Evolutionary conservation across 30 jellyfish, hydroid and myxozoan species (phyloP).

Genomic region (Phacellophora camtschatica): DNA sequence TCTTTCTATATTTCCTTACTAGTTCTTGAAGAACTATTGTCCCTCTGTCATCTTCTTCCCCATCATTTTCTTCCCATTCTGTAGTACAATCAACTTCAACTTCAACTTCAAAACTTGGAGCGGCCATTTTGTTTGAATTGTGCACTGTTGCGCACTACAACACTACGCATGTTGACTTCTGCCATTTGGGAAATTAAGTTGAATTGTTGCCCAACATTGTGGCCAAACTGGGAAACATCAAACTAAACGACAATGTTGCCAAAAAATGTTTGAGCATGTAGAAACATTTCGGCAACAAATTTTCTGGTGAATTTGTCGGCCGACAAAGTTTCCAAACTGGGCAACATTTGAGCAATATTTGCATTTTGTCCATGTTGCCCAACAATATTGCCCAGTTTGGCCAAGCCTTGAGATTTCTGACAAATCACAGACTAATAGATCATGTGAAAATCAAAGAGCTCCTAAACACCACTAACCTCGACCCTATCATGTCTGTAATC

Average conservation of each 20-base stretch:
- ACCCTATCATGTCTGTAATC: too few species aligned
- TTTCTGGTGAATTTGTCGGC: constrained; percentile 13
- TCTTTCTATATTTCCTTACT: background rate
- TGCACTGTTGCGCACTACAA: background rate
- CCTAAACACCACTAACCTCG: too few species aligned
- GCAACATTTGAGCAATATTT: constrained; percentile 15
- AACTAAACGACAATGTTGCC: too few species aligned
- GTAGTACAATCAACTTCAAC: background rate
- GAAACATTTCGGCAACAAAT: background rate
- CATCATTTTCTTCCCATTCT: background rate
- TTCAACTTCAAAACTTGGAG: background rate
- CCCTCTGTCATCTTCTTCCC: constrained; percentile 4
- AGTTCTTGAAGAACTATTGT: background rate
- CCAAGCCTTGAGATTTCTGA: too few species aligned
- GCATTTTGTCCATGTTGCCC: background rate
- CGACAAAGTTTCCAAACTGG: constrained; percentile 10
- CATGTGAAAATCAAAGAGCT: too few species aligned
- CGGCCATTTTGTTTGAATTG: background rate
- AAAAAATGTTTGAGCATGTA: constrained; percentile 4
- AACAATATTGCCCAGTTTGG: too few species aligned
- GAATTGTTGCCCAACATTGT: too few species aligned
- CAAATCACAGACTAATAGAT: too few species aligned
- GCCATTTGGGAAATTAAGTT: background rate
- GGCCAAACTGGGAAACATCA: background rate
- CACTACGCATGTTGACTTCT: constrained; percentile 10